Evolutionary conservation across 1,140 invertebrate species (phyloP).

Genomic region (Leptoteleia sp.): DNA sequence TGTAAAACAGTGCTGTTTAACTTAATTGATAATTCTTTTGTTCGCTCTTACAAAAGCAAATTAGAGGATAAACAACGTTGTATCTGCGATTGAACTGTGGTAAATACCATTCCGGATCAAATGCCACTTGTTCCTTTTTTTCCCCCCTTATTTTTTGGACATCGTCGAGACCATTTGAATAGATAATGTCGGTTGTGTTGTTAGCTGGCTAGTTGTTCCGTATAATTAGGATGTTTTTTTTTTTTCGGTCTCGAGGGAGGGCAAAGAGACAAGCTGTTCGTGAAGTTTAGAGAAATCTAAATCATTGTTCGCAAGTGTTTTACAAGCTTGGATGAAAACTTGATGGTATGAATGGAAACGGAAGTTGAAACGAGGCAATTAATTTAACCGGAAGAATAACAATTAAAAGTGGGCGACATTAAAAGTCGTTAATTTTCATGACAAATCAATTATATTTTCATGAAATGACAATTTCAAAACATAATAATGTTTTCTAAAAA

Average conservation of each 20-base stretch:
- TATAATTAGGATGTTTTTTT: conserved; percentile 29
- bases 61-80: conserved; percentile 29
- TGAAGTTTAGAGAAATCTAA: background rate
- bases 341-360: background rate
- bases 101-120: conserved; percentile 14
- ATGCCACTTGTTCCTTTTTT: conserved; percentile 21
- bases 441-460: too few relatives aligned
- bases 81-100: conserved; percentile 17
- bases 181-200: conserved; percentile 19
- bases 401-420: too few relatives aligned
- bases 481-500: too few relatives aligned
- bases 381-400: too few relatives aligned
- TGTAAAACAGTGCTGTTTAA: too few relatives aligned
- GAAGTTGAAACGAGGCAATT: too few relatives aligned
- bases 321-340: background rate
- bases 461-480: too few relatives aligned
- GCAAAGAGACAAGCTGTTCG: background rate
- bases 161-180: conserved; percentile 3
- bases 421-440: too few relatives aligned
- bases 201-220: conserved; percentile 7
- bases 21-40: conserved; percentile 13
- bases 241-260: too few relatives aligned
- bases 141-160: too few relatives aligned
- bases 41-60: conserved; percentile 24
- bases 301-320: background rate